Evolutionary conservation across 1,140 invertebrate genomes (phyloP).

Genomic region (Magallana gigas): DNA sequence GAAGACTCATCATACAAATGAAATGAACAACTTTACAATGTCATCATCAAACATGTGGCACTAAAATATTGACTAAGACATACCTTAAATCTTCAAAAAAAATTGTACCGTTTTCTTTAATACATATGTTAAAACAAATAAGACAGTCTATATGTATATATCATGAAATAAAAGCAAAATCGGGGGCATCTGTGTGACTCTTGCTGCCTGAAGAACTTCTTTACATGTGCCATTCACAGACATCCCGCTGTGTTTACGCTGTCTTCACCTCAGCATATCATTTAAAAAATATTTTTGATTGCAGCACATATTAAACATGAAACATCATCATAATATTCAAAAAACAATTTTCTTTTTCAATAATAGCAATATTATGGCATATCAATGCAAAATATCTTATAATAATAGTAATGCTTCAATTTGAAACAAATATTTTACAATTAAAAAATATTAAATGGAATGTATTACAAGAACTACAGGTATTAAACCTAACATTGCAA

Average conservation of each 20-base stretch:
- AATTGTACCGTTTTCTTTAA: background rate
- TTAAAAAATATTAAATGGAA: conserved; percentile 17
- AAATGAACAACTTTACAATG: conserved; percentile 38
- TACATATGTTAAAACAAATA: conserved; percentile 28
- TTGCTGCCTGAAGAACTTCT: conserved; percentile 25
- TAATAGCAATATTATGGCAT: conserved; percentile 24
- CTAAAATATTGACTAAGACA: conserved; percentile 36
- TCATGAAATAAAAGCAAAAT: conserved; percentile 32
- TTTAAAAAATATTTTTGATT: conserved; percentile 35
- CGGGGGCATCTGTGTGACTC: conserved; percentile 1
- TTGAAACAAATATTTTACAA: conserved; percentile 19
- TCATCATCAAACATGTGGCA: conserved; percentile 12
- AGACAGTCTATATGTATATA: background rate
- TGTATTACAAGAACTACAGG: conserved; percentile 28
- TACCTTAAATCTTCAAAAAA: conserved; percentile 14
- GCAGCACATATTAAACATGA: conserved; percentile 21
- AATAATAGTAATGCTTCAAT: conserved; percentile 16
- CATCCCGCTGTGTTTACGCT: background rate
- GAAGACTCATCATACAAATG: conserved; percentile 30
- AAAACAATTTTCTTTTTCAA: conserved; percentile 12
- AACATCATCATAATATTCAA: conserved; percentile 27
- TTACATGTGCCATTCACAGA: background rate
- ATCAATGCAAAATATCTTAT: conserved; percentile 17
- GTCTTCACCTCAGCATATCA: conserved; percentile 23
- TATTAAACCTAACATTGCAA: conserved; percentile 32